Evolutionary conservation across 2,113 vertebrate genomes (phyloP), one percentile per base, ranked within the genome.

Genomic region (Passerina amoena): DNA sequence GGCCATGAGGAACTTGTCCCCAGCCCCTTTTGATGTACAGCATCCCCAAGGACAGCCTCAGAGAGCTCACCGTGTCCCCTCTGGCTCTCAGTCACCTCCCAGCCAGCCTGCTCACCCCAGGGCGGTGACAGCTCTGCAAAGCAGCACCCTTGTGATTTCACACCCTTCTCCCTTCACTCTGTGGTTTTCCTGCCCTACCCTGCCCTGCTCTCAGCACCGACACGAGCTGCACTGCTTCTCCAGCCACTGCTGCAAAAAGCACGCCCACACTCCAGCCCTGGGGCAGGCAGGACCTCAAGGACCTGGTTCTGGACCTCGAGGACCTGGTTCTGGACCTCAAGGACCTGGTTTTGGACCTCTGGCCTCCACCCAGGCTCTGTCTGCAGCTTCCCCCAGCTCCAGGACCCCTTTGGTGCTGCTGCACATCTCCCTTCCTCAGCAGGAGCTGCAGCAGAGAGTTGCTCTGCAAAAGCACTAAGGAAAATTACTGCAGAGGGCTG

Each of bases 401-500:
- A 40, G 45, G 30, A 86, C 14, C 64, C 59, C 40, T 42, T 5
- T 0, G 0, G 72, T 31, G 40, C 19, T 0, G 0, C 63, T 5
- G 2, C 44, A 40, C 48, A 22, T 14, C 50, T 65, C 54, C 57
- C 27, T 33, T 24, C 7, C 73, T 66, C 0, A 0, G 59, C 90
- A 54, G 56, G 31, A 78, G 72, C 84, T 25, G 64, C 84, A 38
- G 82, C 45, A 60, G 72, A 44, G 19, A 1, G 6, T 0, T n/a
- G 37, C 69, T 83, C 54, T 92, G 81, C 42, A 66, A 33, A 88
- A 80, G 76, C 27, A 3, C 70, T 11, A 1, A 82, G 59, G 47
- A 31, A 90, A 86, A 94, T 66, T n/a, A 60, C 89, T 1, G 60
- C 94, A 81, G 94, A 70, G 86, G 63, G n/a, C 33, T 96, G 96